Conservation (phyloP, 2,888 invertebrate genomes). For the Adelognathus sp. region DNA sequence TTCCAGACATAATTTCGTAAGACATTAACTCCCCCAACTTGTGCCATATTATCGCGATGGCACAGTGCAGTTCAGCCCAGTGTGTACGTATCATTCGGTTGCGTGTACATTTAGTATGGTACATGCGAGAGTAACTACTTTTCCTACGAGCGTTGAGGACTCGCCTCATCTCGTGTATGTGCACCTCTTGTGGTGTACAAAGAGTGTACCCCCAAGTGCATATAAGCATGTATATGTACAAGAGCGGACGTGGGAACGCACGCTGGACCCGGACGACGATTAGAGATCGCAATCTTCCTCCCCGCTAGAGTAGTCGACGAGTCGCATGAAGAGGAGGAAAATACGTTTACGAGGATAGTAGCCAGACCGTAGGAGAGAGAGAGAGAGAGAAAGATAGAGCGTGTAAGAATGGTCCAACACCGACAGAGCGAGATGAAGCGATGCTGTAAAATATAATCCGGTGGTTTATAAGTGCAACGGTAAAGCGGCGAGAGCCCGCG, state of each 20-base stretch:
- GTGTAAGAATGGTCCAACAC: neutral
- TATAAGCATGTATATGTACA: neutral
- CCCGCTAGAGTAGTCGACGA: neutral
- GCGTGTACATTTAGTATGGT: neutral
- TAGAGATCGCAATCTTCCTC: slow-evolving; percentile 55
- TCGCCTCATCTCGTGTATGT: neutral
- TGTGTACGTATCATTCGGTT: neutral
- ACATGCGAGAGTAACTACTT: neutral
- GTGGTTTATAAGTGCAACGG: slow-evolving; percentile 57
- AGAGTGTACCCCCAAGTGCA: neutral
- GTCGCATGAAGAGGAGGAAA: slow-evolving; percentile 37
- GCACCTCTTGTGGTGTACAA: neutral
- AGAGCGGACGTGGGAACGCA: slow-evolving; percentile 55
- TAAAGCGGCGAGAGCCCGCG: slow-evolving; percentile 37
- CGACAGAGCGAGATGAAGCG: slow-evolving; percentile 11
- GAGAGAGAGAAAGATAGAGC: slow-evolving; percentile 8
- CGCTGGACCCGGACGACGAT: slow-evolving; percentile 48
- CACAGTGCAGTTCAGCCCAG: neutral
- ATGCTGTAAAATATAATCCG: slow-evolving; percentile 48
- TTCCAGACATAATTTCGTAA: neutral
- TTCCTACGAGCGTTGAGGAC: neutral
- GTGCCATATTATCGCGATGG: neutral
- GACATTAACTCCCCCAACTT: neutral
- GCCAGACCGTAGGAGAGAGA: neutral
- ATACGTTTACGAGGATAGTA: neutral